Evolutionary conservation across 2,113 vertebrate species (phyloP), one percentile per base, ranked within the genome.

Genomic region (Gallinago jamesoni): DNA sequence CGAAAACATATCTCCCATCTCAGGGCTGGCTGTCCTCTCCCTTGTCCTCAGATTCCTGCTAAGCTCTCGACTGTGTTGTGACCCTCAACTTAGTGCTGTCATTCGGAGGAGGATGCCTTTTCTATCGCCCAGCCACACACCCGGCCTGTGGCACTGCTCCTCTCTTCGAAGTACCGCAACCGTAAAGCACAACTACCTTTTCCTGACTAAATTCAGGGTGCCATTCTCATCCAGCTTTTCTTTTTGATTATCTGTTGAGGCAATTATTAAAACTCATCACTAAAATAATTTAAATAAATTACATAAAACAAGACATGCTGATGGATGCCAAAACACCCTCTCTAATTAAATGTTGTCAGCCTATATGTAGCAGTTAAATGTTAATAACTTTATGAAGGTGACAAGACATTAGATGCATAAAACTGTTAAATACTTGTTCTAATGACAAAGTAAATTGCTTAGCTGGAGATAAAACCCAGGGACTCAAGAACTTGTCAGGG

Each of bases 31-130:
- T 22, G 81, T 81, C 56, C 35, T 45, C 53, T 78, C 43, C 43
- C 30, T 57, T 2, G 0, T 57, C 10, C 41, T 83, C 35, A 41
- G 14, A n/a, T 18, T 90, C 53, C 70, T 84, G 39, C 6, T 52
- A 75, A 73, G 72, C 37, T 28, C 56, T 63, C 14, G 8, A 5
- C 1, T 0, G 12, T 3, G 1, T 8, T 8, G 23, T 30, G 17
- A 60, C 16, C 43, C 30, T 15, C 5, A 3, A 10, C 9, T 70
- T 18, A n/a, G 35, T 4, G 47, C 14, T 10, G 12, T 16, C 10
- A 5, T 7, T 4, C 1, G 12, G 25, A 84, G 15, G 18, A 70
- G 23, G 31, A 24, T 3, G 74, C 9, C 12, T 77, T 48, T 57
- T 12, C 48, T 72, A 10, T 4, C 47, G 23, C 31, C n/a, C 37